These are phyloP conservation scores for Tinea pellionella DNA, from an alignment of 2,888 invertebrate species.

Conservation along the genomic window DNA sequence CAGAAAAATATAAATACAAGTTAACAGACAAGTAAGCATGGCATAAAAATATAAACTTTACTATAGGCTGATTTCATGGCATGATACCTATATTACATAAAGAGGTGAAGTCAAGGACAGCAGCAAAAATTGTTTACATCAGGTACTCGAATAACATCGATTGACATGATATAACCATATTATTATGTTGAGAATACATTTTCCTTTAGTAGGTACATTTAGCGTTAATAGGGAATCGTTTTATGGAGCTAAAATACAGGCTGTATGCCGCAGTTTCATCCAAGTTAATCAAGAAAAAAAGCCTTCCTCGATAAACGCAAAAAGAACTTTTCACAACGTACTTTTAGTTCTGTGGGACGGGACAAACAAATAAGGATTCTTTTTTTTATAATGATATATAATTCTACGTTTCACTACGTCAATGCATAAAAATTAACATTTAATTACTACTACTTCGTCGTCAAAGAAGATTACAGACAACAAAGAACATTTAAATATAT, in stretches of 20 bases:
- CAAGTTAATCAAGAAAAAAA: too few species aligned
- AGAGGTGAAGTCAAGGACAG: background rate
- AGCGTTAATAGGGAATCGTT: too few species aligned
- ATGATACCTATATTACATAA: background rate
- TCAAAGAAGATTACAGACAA: background rate
- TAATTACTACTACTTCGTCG: background rate
- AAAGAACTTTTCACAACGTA: too few species aligned
- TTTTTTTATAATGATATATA: background rate
- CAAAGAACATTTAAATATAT: background rate
- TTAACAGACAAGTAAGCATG: too few species aligned
- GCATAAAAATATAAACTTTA: background rate
- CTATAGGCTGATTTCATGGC: background rate
- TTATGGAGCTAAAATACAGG: too few species aligned
- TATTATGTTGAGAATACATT: background rate
- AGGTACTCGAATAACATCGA: background rate
- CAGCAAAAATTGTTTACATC: background rate
- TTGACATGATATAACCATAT: background rate
- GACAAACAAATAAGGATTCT: too few species aligned
- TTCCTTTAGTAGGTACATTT: background rate
- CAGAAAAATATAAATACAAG: background rate
- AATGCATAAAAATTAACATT: background rate
- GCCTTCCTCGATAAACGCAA: too few species aligned
- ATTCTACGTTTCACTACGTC: background rate
- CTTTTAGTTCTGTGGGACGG: too few species aligned
- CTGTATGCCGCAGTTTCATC: too few species aligned